Base-by-base conservation (phyloP, 2,797 vertebrate species). In the Helarctos malayanus region DNA sequence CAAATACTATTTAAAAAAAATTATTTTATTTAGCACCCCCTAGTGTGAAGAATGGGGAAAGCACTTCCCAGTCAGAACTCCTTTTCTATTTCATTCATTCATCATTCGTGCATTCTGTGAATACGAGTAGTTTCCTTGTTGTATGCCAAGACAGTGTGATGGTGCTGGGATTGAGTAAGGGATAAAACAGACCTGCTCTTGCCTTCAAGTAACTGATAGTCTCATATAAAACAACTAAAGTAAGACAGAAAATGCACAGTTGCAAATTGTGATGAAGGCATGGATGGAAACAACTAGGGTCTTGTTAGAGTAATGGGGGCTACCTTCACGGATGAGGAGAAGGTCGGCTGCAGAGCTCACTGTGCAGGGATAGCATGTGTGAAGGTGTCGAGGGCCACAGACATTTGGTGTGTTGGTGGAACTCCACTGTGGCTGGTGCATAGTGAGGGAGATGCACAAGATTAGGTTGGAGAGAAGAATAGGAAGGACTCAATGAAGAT, bases 21-120 rank as follows among this genome's bases (percentile, higher is more conserved):
- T 84, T 78, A 80, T 73, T 95, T 97, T 93, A 92, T 85, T 87
- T 97, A 86, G 90, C 95, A 97, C 90, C 95, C 97, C 78, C 91
- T 95, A 96, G 97, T 97, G 97, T 91, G 71, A 97, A 97, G 82
- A 93, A 91, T 13, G 29, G 89, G 75, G 68, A 97, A 93, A 91
- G 61, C 81, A 65, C 65, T 69, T 68, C 19, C 80, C 92, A 86
- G 23, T 32, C 57, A 21, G 89, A 84, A 29, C 3, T 16, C 19
- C 61, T 86, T 79, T 61, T 49, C 18, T 35, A 11, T 79, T 68
- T 89, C 75, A 76, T 75, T 94, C 78, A 86, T 89, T 78, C 45
- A 80, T 69, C 71, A 83, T 56, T 32, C 65, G 61, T 80, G 57
- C 75, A 41, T 68, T 87, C 76, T 14, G 21, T 4, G 5, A 57